Base-by-base conservation (phyloP, 23 tunicate species). In the Styela plicata region DNA sequence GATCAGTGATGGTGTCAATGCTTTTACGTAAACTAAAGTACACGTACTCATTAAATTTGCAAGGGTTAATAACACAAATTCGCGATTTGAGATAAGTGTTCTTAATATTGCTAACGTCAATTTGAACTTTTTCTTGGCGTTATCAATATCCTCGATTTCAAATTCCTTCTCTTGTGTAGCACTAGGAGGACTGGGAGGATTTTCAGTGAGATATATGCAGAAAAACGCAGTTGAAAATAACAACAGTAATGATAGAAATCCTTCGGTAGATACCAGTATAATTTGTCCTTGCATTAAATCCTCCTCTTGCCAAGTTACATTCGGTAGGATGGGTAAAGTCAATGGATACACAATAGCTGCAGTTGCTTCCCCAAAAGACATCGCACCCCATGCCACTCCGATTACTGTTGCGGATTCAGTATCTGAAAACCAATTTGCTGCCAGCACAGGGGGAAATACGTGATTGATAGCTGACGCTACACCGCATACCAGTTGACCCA, bases 391-490 rank as follows among this genome's bases (percentile, higher is more conserved):
- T 22, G 71, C 17, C 16, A 67, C 0, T 25, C 71, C 71, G 0
- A 67, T 27, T 24, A 67, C 71, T 1, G 71, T 67, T 25, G 71
- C 71, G 31, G 71, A 18, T 29, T 67, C 71, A 67, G 19, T 24
- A 16, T 19, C 22, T 16, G 71, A 67, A 67, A 67, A 67, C 71
- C 71, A 67, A 67, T 67, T 27, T 17, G 71, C 71, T 22, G 71
- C 30, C 16, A 67, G 71, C 31, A 67, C 22, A 29, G 71, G 71
- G 16, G 71, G 71, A 67, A 67, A 16, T 16, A 67, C 24, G 22
- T 18, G 22, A 17, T 25, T 67, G 17, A 67, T 18, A 27, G 71
- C 71, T 17, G 30, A 29, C 22, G 71, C 31, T 0, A 67, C 22
- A 67, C 71, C 71, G 71, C 71, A 25, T 0, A 67, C 22, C 17